Evolutionary conservation across 1,140 invertebrate species (phyloP).

Genomic region (Babylonia areolata): DNA sequence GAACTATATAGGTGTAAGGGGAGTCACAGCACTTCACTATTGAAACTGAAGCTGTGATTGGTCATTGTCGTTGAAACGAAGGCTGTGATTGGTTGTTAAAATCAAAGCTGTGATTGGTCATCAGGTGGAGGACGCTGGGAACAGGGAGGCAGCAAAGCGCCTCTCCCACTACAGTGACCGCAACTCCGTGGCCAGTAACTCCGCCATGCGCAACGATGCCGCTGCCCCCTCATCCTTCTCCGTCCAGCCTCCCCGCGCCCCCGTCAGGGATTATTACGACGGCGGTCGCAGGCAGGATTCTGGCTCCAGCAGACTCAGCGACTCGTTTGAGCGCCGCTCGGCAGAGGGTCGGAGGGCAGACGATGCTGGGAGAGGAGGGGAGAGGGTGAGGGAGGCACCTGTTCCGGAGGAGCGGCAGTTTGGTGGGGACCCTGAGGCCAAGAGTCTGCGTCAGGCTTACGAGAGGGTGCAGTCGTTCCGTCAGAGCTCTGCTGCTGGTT

Average conservation of each 20-base stretch:
- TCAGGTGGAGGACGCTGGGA: not conserved
- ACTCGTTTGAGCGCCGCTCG: constrained; percentile 9
- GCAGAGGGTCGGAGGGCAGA: not conserved
- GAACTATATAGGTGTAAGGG: too few relatives aligned
- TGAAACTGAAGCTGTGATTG: too few relatives aligned
- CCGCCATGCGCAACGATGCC: not conserved
- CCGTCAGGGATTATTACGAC: not conserved
- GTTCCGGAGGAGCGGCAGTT: not conserved
- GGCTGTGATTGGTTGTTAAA: too few relatives aligned
- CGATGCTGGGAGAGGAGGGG: not conserved
- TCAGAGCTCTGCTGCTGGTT: constrained; percentile 26
- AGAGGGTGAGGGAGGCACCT: not conserved
- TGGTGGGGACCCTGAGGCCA: constrained; percentile 41
- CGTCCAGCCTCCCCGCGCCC: not conserved
- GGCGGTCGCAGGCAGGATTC: constrained; percentile 10
- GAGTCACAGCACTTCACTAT: too few relatives aligned
- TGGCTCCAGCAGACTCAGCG: constrained; percentile 11
- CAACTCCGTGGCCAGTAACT: constrained; percentile 26
- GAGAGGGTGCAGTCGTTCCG: constrained; percentile 45
- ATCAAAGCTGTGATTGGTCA: too few relatives aligned
- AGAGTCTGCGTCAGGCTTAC: constrained; percentile 45
- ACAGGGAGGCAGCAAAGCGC: constrained; percentile 10
- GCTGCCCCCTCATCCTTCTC: not conserved
- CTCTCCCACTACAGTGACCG: constrained; percentile 34
- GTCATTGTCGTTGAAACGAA: too few relatives aligned